These are phyloP conservation scores for Pterostichus madidus DNA, from an alignment of 2,888 invertebrate genomes.

Conservation along the genomic window DNA sequence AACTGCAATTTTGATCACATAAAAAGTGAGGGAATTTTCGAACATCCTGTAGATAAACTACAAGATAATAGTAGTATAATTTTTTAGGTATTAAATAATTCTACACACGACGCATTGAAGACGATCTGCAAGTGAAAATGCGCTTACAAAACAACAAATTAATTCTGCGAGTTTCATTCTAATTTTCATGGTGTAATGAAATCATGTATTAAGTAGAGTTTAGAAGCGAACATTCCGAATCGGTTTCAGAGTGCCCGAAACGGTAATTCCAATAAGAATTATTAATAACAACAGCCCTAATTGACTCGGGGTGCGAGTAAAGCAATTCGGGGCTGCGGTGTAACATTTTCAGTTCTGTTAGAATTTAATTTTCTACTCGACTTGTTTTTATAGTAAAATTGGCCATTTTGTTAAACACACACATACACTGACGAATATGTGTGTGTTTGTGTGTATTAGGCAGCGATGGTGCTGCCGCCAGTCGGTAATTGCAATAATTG, in stretches of 20 bases:
- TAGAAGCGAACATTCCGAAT: conserved; percentile 16
- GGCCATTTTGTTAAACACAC: conserved; percentile 66
- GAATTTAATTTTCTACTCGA: conserved; percentile 66
- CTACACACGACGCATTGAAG: background rate
- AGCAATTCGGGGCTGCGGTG: conserved; percentile 45
- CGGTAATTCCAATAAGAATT: conserved; percentile 33
- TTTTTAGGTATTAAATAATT: no score
- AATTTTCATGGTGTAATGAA: conserved; percentile 20
- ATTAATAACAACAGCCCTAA: conserved; percentile 33
- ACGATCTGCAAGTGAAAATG: conserved; percentile 13
- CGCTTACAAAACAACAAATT: background rate
- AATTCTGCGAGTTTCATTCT: background rate
- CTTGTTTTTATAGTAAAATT: conserved; percentile 67
- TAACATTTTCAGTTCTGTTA: conserved; percentile 63
- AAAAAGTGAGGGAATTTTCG: no score
- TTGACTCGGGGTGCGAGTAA: conserved; percentile 24
- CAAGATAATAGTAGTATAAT: no score
- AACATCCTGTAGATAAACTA: no score
- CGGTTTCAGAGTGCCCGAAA: background rate
- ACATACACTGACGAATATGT: conserved; percentile 62
- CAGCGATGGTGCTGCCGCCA: conserved; percentile 35
- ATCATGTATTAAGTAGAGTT: conserved; percentile 29
- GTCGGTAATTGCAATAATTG: conserved; percentile 65
- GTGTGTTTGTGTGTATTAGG: conserved; percentile 38
- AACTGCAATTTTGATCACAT: no score